Percentiles rank a stretch among this genome's conserved stretches.
These are phyloP conservation scores for Enteromius viviparus DNA, from an alignment of 2,797 vertebrate genomes.

Conservation along the genomic window DNA sequence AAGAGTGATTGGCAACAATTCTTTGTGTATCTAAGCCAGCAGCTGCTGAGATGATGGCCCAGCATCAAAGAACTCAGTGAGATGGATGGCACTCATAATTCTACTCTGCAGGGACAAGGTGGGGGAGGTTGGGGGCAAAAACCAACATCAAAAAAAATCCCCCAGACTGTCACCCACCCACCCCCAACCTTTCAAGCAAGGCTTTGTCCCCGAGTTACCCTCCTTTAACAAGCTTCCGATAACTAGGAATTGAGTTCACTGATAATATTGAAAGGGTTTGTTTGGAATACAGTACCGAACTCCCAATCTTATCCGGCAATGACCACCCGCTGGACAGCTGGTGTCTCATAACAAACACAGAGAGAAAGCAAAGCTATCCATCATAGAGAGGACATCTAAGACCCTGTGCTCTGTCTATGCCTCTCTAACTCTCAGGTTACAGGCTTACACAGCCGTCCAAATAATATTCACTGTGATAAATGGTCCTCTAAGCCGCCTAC, in stretches of 20 bases:
- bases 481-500: constrained; percentile 92
- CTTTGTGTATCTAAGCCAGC: constrained; percentile 94
- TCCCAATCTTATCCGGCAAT: constrained; percentile 82
- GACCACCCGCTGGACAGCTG: constrained; percentile 79
- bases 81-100: constrained; percentile 99
- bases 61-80: constrained; percentile 97
- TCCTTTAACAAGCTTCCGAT: constrained; percentile 53
- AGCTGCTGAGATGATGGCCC: constrained; percentile 98
- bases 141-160: constrained; percentile 56
- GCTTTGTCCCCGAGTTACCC: constrained; percentile 49
- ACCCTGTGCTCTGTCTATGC: constrained; percentile 87
- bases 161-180: constrained; percentile 52
- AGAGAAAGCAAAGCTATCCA: constrained; percentile 90
- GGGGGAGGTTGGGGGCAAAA: constrained; percentile 68
- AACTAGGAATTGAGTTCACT: constrained; percentile 51
- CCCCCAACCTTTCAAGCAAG: constrained; percentile 40
- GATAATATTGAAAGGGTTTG: constrained; percentile 76
- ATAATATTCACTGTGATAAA: constrained; percentile 99
- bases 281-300: constrained; percentile 76
- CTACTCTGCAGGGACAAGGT: constrained; percentile 89
- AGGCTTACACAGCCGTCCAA: constrained; percentile 98
- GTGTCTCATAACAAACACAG: constrained; percentile 91
- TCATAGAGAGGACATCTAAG: constrained; percentile 84
- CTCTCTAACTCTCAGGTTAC: constrained; percentile 96
- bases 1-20: constrained; percentile 93